These are phyloP conservation scores for Protaetia brevitarsis DNA, from an alignment of 1,140 invertebrate species.

Conservation along the genomic window DNA sequence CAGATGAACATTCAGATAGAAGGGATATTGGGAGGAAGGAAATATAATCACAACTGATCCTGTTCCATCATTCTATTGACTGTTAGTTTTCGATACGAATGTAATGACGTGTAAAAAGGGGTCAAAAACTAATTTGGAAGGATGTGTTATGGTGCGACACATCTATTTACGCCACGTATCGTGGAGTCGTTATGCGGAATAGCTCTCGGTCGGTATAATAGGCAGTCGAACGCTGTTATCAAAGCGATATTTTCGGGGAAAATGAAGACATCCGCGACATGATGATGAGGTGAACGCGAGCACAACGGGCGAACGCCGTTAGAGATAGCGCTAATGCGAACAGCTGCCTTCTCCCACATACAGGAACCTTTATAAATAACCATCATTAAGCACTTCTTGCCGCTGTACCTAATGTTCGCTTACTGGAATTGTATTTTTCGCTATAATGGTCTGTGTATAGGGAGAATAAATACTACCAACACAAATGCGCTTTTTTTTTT, in stretches of 20 bases:
- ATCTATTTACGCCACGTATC: too few relatives aligned
- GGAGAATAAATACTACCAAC: too few relatives aligned
- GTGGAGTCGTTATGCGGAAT: background rate
- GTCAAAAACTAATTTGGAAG: too few relatives aligned
- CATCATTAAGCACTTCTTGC: conserved; percentile 29
- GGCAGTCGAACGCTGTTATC: conserved; percentile 25
- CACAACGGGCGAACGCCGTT: conserved; percentile 22
- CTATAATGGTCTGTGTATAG: conserved; percentile 12
- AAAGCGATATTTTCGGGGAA: conserved; percentile 25
- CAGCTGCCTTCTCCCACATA: conserved; percentile 30
- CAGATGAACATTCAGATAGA: background rate
- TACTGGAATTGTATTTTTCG: conserved; percentile 21
- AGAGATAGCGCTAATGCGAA: conserved; percentile 30
- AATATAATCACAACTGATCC: background rate
- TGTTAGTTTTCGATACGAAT: too few relatives aligned
- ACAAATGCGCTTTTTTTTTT: too few relatives aligned
- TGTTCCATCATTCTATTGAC: too few relatives aligned
- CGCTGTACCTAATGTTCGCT: too few relatives aligned
- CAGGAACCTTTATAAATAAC: conserved; percentile 31
- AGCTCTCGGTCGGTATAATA: background rate
- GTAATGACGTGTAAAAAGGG: too few relatives aligned
- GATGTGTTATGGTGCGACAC: too few relatives aligned
- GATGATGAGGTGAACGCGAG: conserved; percentile 26
- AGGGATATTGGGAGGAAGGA: background rate
- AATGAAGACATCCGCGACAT: conserved; percentile 32